Base-by-base conservation (phyloP, 2,888 invertebrate genomes). In the Sepiola atlantica region DNA sequence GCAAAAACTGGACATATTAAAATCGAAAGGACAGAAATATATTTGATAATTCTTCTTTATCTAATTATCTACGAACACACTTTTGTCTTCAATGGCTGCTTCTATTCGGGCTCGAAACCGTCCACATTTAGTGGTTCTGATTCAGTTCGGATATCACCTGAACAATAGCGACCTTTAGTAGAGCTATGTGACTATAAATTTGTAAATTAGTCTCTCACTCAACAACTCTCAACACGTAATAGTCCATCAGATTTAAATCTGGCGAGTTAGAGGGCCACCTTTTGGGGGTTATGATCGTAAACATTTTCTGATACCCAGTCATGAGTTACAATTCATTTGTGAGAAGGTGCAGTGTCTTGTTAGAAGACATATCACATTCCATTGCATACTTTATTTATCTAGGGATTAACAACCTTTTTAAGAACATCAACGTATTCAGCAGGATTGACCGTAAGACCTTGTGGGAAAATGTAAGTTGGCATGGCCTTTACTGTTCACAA, bases 121-220 rank as follows among this genome's bases (percentile, higher is more conserved):
- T 77, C 28, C 20, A 77, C 28, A 77, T n/a, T n/a, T n/a, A n/a
- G n/a, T 77, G 77, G 24, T 28, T 77, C 77, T 77, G 18, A 21
- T 77, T 77, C 77, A 77, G 24, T 77, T 77, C 77, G 77, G 77
- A 77, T 77, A 77, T 77, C 77, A 77, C 77, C 77, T 77, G 24
- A 28, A 77, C 18, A 77, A 18, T 77, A 77, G 77, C 28, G 77
- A 18, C 77, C 77, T 77, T 77, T 28, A 28, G 77, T 77, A 77
- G 24, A 77, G 77, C 77, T 28, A 77, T 77, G 77, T 18, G 20
- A 77, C 28, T 77, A 28, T 77, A 28, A 77, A 28, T 18, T 21
- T 77, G 77, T 28, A 18, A 28, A 77, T 77, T 28, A 77, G 24
- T 77, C 77, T 77, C 77, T 28, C 28, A 21, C 28, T 77, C 77